A percentile compares a stretch with the other conserved stretches of the same genome.
Conservation (phyloP, 2,113 vertebrate genomes). For the Glaucidium brasilianum region DNA sequence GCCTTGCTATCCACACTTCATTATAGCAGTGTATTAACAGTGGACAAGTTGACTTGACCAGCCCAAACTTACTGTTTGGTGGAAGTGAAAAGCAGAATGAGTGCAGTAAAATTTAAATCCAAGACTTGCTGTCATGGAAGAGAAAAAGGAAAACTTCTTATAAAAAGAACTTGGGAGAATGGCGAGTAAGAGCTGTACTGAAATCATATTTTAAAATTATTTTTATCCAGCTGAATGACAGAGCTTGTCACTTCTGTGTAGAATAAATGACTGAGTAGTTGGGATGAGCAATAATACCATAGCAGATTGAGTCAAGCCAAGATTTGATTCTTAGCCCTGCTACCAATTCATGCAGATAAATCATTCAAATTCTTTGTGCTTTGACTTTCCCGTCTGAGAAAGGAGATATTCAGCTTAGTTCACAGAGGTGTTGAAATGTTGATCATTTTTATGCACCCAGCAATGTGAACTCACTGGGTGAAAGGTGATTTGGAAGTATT, state of each 20-base stretch:
- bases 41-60: neutral
- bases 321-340: slow-evolving; percentile 21
- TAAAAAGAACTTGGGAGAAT: neutral
- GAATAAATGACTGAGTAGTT: slow-evolving; percentile 33
- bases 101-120: neutral
- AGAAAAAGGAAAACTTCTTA: neutral
- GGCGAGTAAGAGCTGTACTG: neutral
- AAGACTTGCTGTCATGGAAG: neutral
- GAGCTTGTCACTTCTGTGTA: neutral
- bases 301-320: slow-evolving; percentile 25
- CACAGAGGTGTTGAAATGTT: slow-evolving; percentile 40
- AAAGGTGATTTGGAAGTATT: neutral
- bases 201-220: slow-evolving; percentile 4
- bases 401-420: slow-evolving; percentile 52
- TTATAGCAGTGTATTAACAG: neutral
- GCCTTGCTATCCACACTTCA: neutral
- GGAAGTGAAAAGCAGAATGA: neutral
- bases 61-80: neutral
- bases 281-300: slow-evolving; percentile 7
- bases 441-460: slow-evolving; percentile 39
- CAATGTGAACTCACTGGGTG: neutral
- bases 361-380: slow-evolving; percentile 46
- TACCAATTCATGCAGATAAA: slow-evolving; percentile 55
- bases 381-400: slow-evolving; percentile 46
- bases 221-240: slow-evolving; percentile 39